Evolutionary conservation across 2,797 vertebrate genomes (phyloP), one percentile per base, ranked within the genome.

Genomic region (Enteromius thamalakanensis): DNA sequence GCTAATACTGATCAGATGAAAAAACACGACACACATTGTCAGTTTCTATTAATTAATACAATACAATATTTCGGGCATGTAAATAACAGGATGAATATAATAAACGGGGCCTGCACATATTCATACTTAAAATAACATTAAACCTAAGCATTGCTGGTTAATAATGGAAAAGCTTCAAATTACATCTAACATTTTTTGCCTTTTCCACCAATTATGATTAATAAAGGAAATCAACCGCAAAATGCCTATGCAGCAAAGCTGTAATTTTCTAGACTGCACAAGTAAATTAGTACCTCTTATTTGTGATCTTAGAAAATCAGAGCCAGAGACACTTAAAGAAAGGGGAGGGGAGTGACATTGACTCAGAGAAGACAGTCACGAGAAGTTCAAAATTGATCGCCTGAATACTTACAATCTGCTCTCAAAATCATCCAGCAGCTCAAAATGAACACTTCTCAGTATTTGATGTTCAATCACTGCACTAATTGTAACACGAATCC

Each of bases 391-490:
- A 55, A 76, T 3, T 32, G 62, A 67, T 67, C n/a, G 3, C 32
- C 26, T 82, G 45, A 55, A 67, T 75, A 67, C 55, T 47, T 23
- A 76, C 60, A 76, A 76, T 62, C 80, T 75, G 71, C 80, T 55
- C 45, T 76, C 6, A 55, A 72, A 65, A 64, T 81, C 32, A 42
- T 75, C 21, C 21, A 75, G 32, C 23, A 60, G 69, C 26, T 81
- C 17, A 23, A 12, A 34, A 62, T 72, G 6, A 58, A 62, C 55
- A 62, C 55, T 47, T 80, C 42, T 62, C 19, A 34, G 7, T 62
- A 14, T 72, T 23, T 60, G 26, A 81, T 26, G 42, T 37, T 72
- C 69, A 51, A 23, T 47, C 40, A 7, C 23, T 42, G 29, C 11
- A 45, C 21, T 65, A 47, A 65, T 79, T 80, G n/a, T 71, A 62